Conservation (phyloP, 2,113 vertebrate genomes). For the Opisthocomus hoazin region DNA sequence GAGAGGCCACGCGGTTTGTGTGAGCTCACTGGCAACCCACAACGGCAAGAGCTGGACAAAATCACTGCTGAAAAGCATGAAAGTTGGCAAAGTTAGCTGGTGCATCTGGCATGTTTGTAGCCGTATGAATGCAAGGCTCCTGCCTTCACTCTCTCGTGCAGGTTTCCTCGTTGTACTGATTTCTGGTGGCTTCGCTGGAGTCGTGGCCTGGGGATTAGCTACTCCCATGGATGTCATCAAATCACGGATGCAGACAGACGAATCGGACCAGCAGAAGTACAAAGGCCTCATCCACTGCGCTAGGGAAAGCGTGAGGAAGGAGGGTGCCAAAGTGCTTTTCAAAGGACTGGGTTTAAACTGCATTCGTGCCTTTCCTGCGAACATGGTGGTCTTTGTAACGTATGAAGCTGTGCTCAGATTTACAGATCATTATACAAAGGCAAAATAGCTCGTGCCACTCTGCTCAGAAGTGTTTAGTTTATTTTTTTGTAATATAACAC, state of each 20-base stretch:
- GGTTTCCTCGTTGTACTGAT: conserved; percentile 78
- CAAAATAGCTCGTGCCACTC: not conserved
- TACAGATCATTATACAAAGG: conserved; percentile 21
- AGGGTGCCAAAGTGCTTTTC: conserved; percentile 83
- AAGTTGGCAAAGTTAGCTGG: not conserved
- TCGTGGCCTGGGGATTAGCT: conserved; percentile 81
- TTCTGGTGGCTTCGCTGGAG: conserved; percentile 84
- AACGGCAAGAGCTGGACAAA: not conserved
- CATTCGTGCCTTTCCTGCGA: conserved; percentile 87
- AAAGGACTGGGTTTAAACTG: conserved; percentile 86
- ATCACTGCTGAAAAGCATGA: not conserved
- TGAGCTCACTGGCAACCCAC: not conserved
- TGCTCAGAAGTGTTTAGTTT: not conserved
- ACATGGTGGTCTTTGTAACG: conserved; percentile 85
- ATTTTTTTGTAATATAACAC: not conserved
- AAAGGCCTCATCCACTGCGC: conserved; percentile 83
- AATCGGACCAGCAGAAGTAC: conserved; percentile 72
- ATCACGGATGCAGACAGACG: conserved; percentile 84
- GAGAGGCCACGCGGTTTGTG: not conserved
- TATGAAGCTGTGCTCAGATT: conserved; percentile 81
- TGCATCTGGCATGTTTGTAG: not conserved
- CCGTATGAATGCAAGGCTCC: not conserved
- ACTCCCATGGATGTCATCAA: conserved; percentile 95
- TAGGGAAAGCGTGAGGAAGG: conserved; percentile 73
- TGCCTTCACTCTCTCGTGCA: conserved; percentile 21